Evolutionary conservation across 1,140 invertebrate species (phyloP), one percentile per base, ranked within the genome.

Genomic region (Drosophila subobscura): DNA sequence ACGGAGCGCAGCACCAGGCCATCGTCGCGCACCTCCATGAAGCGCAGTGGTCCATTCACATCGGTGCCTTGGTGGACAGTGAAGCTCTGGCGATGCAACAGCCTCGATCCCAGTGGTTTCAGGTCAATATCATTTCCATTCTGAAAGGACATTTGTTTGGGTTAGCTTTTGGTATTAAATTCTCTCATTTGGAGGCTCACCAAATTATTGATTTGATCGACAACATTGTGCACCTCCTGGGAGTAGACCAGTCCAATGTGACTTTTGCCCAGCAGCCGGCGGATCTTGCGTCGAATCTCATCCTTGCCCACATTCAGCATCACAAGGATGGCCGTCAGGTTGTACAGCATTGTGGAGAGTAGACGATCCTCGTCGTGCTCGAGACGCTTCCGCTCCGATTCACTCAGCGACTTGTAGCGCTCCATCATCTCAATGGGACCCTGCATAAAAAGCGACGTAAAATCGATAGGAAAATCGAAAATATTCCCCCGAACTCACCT

Each of bases 401-500:
- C 97, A 90, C 97, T 98, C 29, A 99, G 92, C 61, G 95, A 95
- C 85, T 97, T 98, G 90, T 99, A 99, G 75, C 98, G 95, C 89
- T 99, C 98, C 96, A 99, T 99, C 98, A 99, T 99, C 93, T 99
- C 99, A 29, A 96, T 95, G 4, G 98, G 97, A 50, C 98, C 98
- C 90, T 91, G n/a, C 1, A 44, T 42, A 40, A 3, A 40, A 3
- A 0, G 27, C 37, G 8, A 23, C 10, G 33, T 4, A 5, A n/a
- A 54, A 20, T 52, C n/a, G 8, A 52, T 25, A 22, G 8, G 3
- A 12, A 5, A 3, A 6, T 14, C 29, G 29, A 8, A 5, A 12
- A 0, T n/a, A n/a, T n/a, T 4, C 2, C 5, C 20, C 42, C 42
- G 7, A 37, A 54, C 67, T 91, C 20, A 91, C 90, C 90, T 99